Base-by-base conservation (phyloP, 2,888 invertebrate genomes). In the Pachymerium ferrugineum region DNA sequence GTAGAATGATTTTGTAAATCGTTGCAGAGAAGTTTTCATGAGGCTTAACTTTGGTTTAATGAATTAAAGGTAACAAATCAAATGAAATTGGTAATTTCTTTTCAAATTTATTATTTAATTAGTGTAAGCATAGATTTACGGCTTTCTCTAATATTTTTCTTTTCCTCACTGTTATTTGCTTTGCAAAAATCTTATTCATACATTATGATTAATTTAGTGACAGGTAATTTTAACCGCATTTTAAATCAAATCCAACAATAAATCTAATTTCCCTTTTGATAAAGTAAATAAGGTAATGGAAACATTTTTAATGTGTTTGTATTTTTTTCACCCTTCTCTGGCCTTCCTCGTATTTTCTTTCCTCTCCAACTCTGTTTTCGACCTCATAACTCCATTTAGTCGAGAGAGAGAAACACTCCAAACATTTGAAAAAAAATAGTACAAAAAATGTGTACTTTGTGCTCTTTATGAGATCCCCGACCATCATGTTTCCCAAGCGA, bases 371-470 rank as follows among this genome's bases (percentile, higher is more conserved):
- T 19, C 47, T 47, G 19, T 47, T 54, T 54, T 54, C 14, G 54
- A 54, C 54, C 54, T 54, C 54, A 54, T 54, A 54, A 54, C 54
- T 54, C 54, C n/a, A n/a, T n/a, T n/a, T n/a, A n/a, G n/a, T n/a
- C n/a, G n/a, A n/a, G n/a, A 12, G 54, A 54, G 25, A 54, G 14
- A 54, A 54, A 54, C 54, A 54, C 54, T 54, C 54, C 54, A 54
- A 54, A 54, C 54, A 54, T 54, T 54, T 54, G 22, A 54, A 22
- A 54, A 54, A 54, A 54, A 54, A 54, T 22, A 28, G 22, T 54
- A 22, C 54, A 54, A 54, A 54, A 54, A 54, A 54, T 22, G 54
- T 25, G 54, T 54, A 54, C n/a, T 54, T 54, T 54, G 54, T 54
- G 54, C 54, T 54, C 54, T 54, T 22, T 22, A 54, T 4, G 54